phyloP scores from a whole-genome alignment of 2,113 vertebrate species.

The Sminthopsis crassicaudata region DNA sequence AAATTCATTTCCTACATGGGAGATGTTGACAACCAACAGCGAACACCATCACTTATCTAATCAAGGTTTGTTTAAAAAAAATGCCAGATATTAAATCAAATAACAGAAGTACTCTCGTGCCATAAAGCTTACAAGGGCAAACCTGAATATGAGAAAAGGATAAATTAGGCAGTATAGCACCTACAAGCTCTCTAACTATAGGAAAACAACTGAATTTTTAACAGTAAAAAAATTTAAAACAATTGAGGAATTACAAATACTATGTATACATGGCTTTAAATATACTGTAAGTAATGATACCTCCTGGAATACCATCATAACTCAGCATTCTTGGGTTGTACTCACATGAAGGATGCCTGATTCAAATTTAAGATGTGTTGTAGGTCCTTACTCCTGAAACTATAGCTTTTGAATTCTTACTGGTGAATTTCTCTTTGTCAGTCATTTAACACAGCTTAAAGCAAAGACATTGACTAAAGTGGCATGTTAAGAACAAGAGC shows the following conservation, averaged over 20 bases:
- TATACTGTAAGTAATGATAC: neutral
- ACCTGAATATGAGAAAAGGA: constrained; percentile 25
- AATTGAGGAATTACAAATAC: neutral
- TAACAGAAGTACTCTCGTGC: neutral
- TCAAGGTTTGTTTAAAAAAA: neutral
- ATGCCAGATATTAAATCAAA: neutral
- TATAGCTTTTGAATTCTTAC: neutral
- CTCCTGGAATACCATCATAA: neutral
- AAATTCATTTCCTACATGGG: neutral
- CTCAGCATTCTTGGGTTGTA: neutral
- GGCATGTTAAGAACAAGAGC: neutral
- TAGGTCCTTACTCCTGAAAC: neutral
- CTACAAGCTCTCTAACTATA: neutral
- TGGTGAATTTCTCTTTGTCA: neutral
- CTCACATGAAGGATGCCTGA: neutral
- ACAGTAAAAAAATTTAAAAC: constrained; percentile 8
- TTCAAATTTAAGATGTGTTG: neutral
- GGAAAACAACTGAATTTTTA: constrained; percentile 7
- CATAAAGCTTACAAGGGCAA: neutral
- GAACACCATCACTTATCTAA: neutral
- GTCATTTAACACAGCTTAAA: neutral
- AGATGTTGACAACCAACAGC: neutral
- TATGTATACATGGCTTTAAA: neutral
- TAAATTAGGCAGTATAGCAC: neutral
- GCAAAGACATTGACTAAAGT: neutral